phyloP scores from a whole-genome alignment of 2,888 invertebrate species.

The Pseudolycoriella hygida region DNA sequence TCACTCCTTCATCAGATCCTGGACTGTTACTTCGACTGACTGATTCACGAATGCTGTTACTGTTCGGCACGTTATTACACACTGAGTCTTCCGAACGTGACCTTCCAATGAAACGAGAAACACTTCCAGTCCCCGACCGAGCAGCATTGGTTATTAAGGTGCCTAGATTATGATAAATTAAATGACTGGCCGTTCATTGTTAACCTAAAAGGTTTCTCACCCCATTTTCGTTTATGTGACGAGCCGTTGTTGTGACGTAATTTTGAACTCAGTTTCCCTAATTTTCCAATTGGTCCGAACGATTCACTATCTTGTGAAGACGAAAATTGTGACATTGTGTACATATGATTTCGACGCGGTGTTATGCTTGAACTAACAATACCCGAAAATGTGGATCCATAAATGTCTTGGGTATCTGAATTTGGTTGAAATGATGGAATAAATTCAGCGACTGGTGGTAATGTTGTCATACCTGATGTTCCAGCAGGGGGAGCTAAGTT shows the following conservation, averaged over 20 bases:
- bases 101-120: conserved; percentile 61
- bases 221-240: conserved; percentile 5
- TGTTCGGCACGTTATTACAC: conserved; percentile 30
- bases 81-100: conserved; percentile 75
- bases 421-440: conserved; percentile 49
- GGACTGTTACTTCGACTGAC: conserved; percentile 36
- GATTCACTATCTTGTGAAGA: conserved; percentile 22
- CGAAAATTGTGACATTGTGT: conserved; percentile 20
- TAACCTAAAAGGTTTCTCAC: background rate
- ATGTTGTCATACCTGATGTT: conserved; percentile 34
- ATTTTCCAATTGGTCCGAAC: conserved; percentile 14
- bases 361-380: conserved; percentile 34
- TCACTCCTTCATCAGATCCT: conserved; percentile 49
- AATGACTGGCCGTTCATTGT: too few relatives aligned
- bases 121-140: conserved; percentile 47
- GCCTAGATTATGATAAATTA: conserved; percentile 13
- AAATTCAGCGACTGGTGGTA: conserved; percentile 64
- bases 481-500: conserved; percentile 61
- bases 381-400: conserved; percentile 52
- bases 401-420: conserved; percentile 38
- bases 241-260: conserved; percentile 1
- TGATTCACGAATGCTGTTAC: conserved; percentile 32
- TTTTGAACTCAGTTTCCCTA: conserved; percentile 11
- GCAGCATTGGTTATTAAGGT: conserved; percentile 69
- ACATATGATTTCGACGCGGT: conserved; percentile 26